Conservation (phyloP, 2,113 vertebrate species). For the Callithrix jacchus region DNA sequence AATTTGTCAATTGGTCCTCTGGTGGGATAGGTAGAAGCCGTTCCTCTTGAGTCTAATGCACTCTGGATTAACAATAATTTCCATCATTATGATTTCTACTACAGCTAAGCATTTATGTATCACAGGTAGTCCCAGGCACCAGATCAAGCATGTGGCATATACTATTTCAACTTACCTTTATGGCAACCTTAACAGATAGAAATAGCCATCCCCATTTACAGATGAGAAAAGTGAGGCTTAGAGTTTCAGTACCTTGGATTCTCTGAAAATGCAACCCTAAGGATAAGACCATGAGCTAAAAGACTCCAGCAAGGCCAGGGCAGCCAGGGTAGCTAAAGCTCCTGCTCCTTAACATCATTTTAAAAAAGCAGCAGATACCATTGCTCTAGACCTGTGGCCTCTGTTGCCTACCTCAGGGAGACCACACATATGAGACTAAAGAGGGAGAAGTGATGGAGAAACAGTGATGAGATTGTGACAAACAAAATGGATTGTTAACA, state of each 20-base stretch:
- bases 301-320: background rate
- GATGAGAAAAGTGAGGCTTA: background rate
- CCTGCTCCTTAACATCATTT: background rate
- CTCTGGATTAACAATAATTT: background rate
- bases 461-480: background rate
- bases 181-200: background rate
- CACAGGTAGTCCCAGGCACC: background rate
- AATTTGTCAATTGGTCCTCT: background rate
- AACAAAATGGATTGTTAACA: background rate
- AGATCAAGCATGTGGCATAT: background rate
- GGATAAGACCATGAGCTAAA: background rate
- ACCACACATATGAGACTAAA: accelerated
- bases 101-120: background rate
- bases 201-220: background rate
- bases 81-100: background rate
- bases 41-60: background rate
- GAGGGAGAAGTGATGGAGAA: background rate
- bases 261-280: background rate
- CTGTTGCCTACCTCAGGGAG: background rate
- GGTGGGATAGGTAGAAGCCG: background rate
- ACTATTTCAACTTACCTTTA: background rate
- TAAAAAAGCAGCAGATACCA: background rate
- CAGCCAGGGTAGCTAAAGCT: background rate
- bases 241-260: background rate
- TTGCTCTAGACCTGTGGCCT: background rate